Conservation (phyloP, 2,113 vertebrate genomes). For the Urocynchramus pylzowi region DNA sequence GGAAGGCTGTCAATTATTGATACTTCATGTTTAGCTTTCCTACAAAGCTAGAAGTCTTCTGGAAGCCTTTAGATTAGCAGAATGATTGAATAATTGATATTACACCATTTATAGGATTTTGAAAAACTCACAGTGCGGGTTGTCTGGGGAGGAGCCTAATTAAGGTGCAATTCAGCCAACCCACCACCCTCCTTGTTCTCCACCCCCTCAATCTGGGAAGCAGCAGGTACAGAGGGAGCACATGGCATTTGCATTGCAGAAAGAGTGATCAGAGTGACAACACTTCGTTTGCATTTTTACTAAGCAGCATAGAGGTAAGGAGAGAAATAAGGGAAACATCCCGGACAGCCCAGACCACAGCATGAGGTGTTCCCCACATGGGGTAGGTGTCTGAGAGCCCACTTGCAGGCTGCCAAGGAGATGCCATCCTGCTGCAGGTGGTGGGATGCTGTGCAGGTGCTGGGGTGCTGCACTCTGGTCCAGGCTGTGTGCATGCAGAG, state of each 20-base stretch:
- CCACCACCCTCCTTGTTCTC: neutral
- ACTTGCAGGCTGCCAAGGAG: neutral
- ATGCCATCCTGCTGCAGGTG: neutral
- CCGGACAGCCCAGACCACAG: neutral
- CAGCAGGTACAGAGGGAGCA: neutral
- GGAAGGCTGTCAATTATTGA: slow-evolving; percentile 5
- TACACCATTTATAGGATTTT: neutral
- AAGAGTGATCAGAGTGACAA: neutral
- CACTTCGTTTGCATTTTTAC: neutral
- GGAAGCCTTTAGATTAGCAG: slow-evolving; percentile 27
- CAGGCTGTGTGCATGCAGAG: neutral
- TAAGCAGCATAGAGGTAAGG: neutral
- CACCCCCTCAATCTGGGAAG: slow-evolving; percentile 9
- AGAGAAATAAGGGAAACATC: neutral
- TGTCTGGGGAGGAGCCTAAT: slow-evolving; percentile 30
- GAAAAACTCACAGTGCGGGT: neutral
- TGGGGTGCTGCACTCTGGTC: neutral
- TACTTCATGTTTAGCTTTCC: neutral
- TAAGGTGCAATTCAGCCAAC: neutral
- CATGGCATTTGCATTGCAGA: neutral
- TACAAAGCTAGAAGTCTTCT: neutral
- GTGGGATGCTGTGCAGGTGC: neutral
- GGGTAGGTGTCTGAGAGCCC: neutral
- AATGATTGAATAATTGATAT: slow-evolving; percentile 39
- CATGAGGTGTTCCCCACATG: rapidly evolving